Percentiles rank a stretch among this genome's conserved stretches.
Evolutionary conservation across 2,797 vertebrate genomes (phyloP).

Genomic region (Argya squamiceps): DNA sequence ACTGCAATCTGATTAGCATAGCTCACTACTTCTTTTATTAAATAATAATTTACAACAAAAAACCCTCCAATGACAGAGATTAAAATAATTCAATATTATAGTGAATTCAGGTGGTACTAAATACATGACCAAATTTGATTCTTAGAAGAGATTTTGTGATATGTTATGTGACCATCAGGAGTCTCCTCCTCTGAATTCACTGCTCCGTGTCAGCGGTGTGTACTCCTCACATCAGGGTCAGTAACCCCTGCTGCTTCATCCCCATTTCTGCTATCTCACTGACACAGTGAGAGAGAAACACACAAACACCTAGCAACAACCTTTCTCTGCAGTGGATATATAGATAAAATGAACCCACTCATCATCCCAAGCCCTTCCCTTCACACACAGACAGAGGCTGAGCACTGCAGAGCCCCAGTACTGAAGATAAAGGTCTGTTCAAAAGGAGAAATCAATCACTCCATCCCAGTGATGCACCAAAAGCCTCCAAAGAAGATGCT

Average conservation of each 20-base stretch:
- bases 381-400: rapidly evolving
- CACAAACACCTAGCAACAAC: neutral
- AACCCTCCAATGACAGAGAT: neutral
- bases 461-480: rapidly evolving
- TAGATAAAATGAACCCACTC: neutral
- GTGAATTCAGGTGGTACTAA: neutral
- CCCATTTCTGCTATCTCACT: rapidly evolving
- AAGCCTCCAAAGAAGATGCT: neutral
- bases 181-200: neutral
- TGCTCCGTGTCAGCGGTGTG: rapidly evolving
- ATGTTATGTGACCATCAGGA: neutral
- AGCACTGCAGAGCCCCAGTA: rapidly evolving
- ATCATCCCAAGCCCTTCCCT: neutral
- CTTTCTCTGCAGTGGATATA: neutral
- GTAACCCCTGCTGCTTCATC: neutral
- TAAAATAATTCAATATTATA: constrained; percentile 28
- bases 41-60: constrained; percentile 17
- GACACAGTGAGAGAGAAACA: neutral
- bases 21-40: constrained; percentile 12
- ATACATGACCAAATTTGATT: neutral
- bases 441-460: neutral
- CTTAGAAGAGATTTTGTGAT: neutral
- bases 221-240: neutral
- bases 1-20: neutral
- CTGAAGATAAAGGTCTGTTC: neutral